Base-by-base conservation (phyloP, 2,888 invertebrate genomes). In the Hermaeophaga mercurialis region DNA sequence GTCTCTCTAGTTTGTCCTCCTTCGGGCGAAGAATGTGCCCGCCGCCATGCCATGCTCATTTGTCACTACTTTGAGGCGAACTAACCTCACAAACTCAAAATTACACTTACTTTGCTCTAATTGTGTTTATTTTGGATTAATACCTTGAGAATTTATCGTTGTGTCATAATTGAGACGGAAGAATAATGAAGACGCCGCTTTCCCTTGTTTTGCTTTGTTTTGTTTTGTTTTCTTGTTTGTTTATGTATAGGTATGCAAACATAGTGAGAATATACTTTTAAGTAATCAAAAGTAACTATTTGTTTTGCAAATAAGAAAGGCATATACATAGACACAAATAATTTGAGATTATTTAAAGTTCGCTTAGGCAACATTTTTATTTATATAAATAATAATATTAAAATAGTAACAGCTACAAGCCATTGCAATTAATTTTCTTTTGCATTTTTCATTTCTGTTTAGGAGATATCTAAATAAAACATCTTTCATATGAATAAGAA, bases 121-220 rank as follows among this genome's bases (percentile, higher is more conserved):
- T 75, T 74, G 67, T 69, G 70, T 63, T 59, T 72, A 56, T 44
- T 54, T 47, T 38, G 53, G 44, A 59, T 59, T 59, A 59, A 55
- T 56, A 56, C 59, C 55, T 52, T 43, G 67, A 67, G 65, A 54
- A 56, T 56, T 50, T 58, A 55, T 55, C 43, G 50, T 26, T 38
- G 49, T 56, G 39, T 54, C 54, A 47, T 49, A 52, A 54, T 54
- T 33, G 50, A 34, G 39, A 48, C 31, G 8, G 8, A 31, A 33
- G 22, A 52, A 52, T 52, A 52, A 52, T 52, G 33, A 44, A 52
- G 43, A 43, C 43, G 22, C 19, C 39, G 43, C 14, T 43, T 14
- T 14, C 43, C 12, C 24, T 34, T 2, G 34, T 12, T n/a, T 15
- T 6, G 17, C 15, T 14, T 44, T 44, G 24, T 9, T 34, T 50